Percentiles rank a stretch among this genome's conserved stretches.
Evolutionary conservation across 2,888 invertebrate genomes (phyloP).

Genomic region (Stenodema calcarata): DNA sequence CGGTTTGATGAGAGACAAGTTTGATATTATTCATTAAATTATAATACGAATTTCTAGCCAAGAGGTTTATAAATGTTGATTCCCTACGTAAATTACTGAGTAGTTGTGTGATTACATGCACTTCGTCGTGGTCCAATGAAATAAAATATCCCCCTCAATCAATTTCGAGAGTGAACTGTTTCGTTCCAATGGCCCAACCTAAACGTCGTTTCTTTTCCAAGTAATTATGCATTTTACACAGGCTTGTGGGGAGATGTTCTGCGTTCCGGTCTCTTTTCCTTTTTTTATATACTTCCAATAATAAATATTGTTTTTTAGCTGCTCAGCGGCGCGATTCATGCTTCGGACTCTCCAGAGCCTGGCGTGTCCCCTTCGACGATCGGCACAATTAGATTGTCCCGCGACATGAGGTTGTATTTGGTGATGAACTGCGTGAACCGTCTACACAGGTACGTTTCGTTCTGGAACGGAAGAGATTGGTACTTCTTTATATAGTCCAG

Average conservation of each 20-base stretch:
- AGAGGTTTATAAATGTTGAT: no score
- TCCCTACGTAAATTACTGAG: not conserved
- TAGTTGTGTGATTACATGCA: not conserved
- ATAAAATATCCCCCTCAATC: not conserved
- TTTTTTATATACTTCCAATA: not conserved
- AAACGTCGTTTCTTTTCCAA: not conserved
- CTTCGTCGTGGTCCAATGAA: not conserved
- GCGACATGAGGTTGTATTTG: slow-evolving; percentile 97
- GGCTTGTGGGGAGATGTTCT: not conserved
- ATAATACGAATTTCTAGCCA: not conserved
- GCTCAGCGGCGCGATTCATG: slow-evolving; percentile 60
- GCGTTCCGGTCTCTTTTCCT: not conserved
- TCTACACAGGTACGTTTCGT: slow-evolving; percentile 92
- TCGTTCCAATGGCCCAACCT: not conserved
- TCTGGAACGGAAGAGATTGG: slow-evolving; percentile 62
- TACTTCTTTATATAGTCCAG: no score
- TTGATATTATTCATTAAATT: not conserved
- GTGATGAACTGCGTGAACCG: slow-evolving; percentile 97
- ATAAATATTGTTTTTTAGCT: not conserved
- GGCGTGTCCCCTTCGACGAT: slow-evolving; percentile 79
- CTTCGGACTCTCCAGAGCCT: slow-evolving; percentile 65
- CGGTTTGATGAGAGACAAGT: not conserved
- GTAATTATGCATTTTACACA: not conserved
- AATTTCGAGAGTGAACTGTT: not conserved
- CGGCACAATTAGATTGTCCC: slow-evolving; percentile 97